Evolutionary conservation across 2,888 invertebrate genomes (phyloP).

Genomic region (Thymelicus lineola): DNA sequence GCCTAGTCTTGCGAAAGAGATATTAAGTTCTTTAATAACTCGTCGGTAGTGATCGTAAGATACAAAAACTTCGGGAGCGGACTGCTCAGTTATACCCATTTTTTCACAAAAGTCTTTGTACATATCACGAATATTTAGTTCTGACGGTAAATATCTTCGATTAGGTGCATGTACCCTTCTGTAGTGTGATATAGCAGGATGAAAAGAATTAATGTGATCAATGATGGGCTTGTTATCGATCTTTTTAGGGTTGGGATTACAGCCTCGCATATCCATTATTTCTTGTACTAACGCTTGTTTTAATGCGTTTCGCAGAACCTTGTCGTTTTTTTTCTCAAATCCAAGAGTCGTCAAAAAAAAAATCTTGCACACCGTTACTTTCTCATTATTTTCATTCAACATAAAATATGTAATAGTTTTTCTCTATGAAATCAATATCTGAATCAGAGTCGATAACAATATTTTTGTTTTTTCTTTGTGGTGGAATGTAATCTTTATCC

Average conservation of each 20-base stretch:
- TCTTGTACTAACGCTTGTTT: background rate
- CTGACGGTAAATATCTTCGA: background rate
- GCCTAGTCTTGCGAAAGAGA: conserved; percentile 39
- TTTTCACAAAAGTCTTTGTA: conserved; percentile 30
- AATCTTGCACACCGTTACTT: background rate
- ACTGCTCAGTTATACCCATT: conserved; percentile 1
- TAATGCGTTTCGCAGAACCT: background rate
- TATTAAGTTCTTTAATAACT: conserved; percentile 38
- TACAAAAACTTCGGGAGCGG: conserved; percentile 23
- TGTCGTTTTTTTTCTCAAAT: background rate
- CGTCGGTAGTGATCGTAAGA: conserved; percentile 39
- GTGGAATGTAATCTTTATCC: too few relatives aligned
- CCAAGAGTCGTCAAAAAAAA: background rate
- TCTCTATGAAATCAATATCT: too few relatives aligned
- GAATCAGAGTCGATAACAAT: too few relatives aligned
- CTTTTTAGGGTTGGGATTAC: background rate
- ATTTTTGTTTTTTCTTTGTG: too few relatives aligned
- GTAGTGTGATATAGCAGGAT: background rate
- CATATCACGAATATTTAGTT: background rate
- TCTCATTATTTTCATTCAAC: too few relatives aligned
- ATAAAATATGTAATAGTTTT: too few relatives aligned
- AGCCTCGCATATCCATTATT: background rate
- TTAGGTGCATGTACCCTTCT: background rate
- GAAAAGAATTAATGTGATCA: background rate
- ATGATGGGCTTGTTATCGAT: background rate